Evolutionary conservation across 2,113 vertebrate species (phyloP).

Genomic region (Lichenostomus cassidix): DNA sequence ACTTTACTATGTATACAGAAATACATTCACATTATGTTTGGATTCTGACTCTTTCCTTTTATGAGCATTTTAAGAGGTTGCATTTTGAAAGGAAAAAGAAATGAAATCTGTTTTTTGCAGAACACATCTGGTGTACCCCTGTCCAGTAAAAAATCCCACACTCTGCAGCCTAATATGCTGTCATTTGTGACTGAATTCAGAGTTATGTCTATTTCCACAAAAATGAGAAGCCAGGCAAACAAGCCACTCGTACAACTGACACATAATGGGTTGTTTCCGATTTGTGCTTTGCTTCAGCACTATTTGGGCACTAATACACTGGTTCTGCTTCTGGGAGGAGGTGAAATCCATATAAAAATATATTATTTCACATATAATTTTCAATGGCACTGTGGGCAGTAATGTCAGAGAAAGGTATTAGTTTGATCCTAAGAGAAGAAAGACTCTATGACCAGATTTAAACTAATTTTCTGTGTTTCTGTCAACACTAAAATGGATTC

Average conservation of each 20-base stretch:
- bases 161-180: background rate
- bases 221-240: background rate
- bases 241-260: background rate
- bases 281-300: background rate
- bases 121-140: background rate
- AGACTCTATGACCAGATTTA: background rate
- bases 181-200: background rate
- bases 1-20: background rate
- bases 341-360: background rate
- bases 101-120: background rate
- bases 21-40: background rate
- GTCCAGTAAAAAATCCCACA: background rate
- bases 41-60: background rate
- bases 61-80: background rate
- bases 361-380: background rate
- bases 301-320: background rate
- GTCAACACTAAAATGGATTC: background rate
- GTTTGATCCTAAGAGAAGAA: background rate
- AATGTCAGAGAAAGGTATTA: background rate
- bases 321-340: background rate
- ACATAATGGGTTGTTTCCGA: rapidly evolving
- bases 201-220: background rate
- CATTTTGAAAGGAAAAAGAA: background rate
- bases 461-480: background rate
- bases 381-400: background rate